These are phyloP conservation scores for Phylloscopus trochilus DNA, from an alignment of 2,113 vertebrate species.

Conservation along the genomic window DNA sequence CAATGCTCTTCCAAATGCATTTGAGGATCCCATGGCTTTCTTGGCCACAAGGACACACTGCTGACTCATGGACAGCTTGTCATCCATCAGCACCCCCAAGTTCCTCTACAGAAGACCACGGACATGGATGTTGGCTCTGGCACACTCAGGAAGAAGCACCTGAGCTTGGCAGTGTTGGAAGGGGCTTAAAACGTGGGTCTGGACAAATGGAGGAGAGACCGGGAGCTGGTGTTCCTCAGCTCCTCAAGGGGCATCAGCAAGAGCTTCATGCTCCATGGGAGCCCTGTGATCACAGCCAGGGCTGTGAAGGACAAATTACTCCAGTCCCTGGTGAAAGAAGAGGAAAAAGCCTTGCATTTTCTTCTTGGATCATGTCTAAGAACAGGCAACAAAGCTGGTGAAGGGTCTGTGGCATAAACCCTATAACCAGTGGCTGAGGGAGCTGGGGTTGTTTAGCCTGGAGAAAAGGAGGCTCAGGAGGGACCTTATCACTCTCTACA, in stretches of 20 bases:
- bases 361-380: too few relatives aligned
- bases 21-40: not conserved
- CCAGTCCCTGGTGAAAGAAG: not conserved
- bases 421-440: not conserved
- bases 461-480: not conserved
- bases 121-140: rapidly evolving
- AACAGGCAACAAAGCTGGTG: not conserved
- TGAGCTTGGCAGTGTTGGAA: not conserved
- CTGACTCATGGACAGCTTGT: not conserved
- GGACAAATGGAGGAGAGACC: not conserved
- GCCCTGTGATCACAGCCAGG: not conserved
- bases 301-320: not conserved
- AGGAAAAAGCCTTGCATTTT: not conserved
- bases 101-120: not conserved
- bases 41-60: not conserved
- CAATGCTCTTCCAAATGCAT: rapidly evolving
- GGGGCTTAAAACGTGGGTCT: not conserved
- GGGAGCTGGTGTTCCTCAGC: not conserved
- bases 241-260: rapidly evolving
- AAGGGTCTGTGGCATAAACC: not conserved
- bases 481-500: rapidly evolving
- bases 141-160: not conserved
- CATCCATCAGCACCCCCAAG: not conserved
- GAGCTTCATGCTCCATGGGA: rapidly evolving
- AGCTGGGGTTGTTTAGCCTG: not conserved